A percentile compares a stretch with the other conserved stretches of the same genome.
Evolutionary conservation across 53 echinoderm and acorn worm species (phyloP).

Genomic region (Holothuria scabra): DNA sequence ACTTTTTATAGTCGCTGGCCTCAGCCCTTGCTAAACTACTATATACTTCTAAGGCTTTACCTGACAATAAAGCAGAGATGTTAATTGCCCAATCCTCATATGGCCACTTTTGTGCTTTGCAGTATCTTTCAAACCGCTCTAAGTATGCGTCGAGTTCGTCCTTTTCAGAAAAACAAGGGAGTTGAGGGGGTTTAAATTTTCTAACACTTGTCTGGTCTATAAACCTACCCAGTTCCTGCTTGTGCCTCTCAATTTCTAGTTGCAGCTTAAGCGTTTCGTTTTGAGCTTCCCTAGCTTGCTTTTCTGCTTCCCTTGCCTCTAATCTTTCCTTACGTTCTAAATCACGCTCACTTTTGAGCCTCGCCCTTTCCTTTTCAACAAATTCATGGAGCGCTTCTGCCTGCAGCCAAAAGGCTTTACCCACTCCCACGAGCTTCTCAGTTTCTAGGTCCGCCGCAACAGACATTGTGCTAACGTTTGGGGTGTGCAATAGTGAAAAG

Average conservation of each 20-base stretch:
- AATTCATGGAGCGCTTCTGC: slow-evolving; percentile 13
- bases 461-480: not conserved
- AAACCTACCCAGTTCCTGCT: not conserved
- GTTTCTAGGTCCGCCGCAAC: not conserved
- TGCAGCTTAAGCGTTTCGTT: not conserved
- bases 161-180: slow-evolving; percentile 33
- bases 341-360: slow-evolving; percentile 32
- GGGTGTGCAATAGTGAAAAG: too few relatives aligned
- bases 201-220: not conserved
- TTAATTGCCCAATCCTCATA: slow-evolving; percentile 40
- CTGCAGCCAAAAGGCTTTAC: slow-evolving; percentile 23
- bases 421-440: slow-evolving; percentile 30
- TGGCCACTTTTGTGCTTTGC: slow-evolving; percentile 9
- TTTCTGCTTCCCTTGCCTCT: slow-evolving; percentile 30
- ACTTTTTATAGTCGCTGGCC: slow-evolving; percentile 29
- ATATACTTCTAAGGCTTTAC: slow-evolving; percentile 45
- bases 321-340: slow-evolving; percentile 8
- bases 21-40: slow-evolving; percentile 1
- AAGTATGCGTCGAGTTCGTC: slow-evolving; percentile 56
- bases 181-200: slow-evolving; percentile 46
- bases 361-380: slow-evolving; percentile 37
- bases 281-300: not conserved
- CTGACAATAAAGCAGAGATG: slow-evolving; percentile 20
- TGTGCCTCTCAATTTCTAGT: not conserved
- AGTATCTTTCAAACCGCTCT: slow-evolving; percentile 49